Evolutionary conservation across 2,888 invertebrate genomes (phyloP).

Genomic region (Orthonychiurus folsomi): DNA sequence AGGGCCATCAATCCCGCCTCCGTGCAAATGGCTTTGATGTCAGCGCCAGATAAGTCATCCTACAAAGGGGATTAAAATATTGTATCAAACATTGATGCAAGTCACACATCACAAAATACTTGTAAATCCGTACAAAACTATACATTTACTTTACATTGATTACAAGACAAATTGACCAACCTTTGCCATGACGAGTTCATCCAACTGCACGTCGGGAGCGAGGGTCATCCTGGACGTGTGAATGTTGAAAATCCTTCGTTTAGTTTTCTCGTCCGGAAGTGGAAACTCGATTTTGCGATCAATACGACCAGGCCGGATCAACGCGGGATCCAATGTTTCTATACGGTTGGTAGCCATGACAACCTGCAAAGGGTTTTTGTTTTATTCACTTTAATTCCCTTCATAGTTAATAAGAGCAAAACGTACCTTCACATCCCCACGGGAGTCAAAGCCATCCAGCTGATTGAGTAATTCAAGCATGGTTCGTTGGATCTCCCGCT

Average conservation of each 20-base stretch:
- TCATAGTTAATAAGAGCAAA: not conserved
- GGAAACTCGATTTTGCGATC: constrained; percentile 99
- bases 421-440: constrained; percentile 86
- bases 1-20: constrained; percentile 98
- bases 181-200: constrained; percentile 97
- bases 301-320: constrained; percentile 96
- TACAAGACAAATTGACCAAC: too few relatives aligned
- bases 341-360: constrained; percentile 98
- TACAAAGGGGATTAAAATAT: too few relatives aligned
- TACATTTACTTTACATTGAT: too few relatives aligned
- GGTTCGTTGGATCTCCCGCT: constrained; percentile 97
- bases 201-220: constrained; percentile 90
- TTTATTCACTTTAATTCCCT: not conserved
- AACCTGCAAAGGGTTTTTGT: constrained; percentile 52
- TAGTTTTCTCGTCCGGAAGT: constrained; percentile 96
- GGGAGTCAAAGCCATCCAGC: constrained; percentile 92
- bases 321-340: constrained; percentile 95
- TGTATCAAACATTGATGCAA: too few relatives aligned
- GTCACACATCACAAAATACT: too few relatives aligned
- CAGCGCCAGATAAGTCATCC: constrained; percentile 97
- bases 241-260: constrained; percentile 90
- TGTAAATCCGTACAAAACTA: too few relatives aligned
- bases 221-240: constrained; percentile 99
- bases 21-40: constrained; percentile 97
- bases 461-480: constrained; percentile 99